A percentile compares a stretch with the other conserved stretches of the same genome.
Conservation (phyloP, 64 coral and sea anemone genomes). For the Stichodactyla mertensii region DNA sequence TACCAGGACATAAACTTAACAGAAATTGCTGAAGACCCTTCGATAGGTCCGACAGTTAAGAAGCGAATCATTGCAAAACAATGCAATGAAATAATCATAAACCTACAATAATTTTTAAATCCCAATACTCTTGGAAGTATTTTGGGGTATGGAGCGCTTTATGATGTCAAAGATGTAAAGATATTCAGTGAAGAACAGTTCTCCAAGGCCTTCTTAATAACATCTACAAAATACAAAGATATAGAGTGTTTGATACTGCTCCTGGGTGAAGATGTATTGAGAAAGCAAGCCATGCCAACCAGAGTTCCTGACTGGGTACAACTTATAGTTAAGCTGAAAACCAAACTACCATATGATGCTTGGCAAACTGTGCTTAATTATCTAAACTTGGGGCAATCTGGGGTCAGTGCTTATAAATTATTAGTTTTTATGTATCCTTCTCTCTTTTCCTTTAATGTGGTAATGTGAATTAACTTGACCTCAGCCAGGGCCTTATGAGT, state of each 20-base stretch:
- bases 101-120: background rate
- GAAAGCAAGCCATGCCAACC: background rate
- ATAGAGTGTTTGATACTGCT: background rate
- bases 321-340: conserved; percentile 27
- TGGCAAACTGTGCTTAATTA: no score
- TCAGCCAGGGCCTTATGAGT: no score
- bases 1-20: background rate
- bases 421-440: no score
- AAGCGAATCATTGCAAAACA: background rate
- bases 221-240: background rate
- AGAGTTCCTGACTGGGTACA: conserved; percentile 45
- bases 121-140: conserved; percentile 11
- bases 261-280: background rate
- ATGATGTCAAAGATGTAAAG: background rate
- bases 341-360: conserved; percentile 34
- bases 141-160: background rate
- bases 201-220: background rate
- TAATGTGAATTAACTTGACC: no score
- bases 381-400: no score
- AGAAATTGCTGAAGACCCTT: background rate
- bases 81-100: background rate
- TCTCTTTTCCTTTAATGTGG: no score
- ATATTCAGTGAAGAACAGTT: background rate
- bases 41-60: background rate
- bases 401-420: no score